These are phyloP conservation scores for Axis porcinus DNA, from an alignment of 2,113 vertebrate species.

Conservation along the genomic window DNA sequence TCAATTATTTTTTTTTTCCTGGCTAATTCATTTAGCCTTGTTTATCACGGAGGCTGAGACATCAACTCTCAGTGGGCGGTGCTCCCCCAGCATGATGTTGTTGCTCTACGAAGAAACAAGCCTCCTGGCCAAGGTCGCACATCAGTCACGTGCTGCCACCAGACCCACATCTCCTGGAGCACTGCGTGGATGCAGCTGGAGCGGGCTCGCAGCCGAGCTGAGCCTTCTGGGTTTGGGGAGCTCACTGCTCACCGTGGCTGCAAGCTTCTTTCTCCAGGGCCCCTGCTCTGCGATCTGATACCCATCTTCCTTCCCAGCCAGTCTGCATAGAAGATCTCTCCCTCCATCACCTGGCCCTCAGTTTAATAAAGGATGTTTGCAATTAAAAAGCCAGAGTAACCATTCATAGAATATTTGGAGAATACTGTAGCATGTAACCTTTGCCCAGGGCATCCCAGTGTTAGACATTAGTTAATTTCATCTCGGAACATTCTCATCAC, in stretches of 20 bases:
- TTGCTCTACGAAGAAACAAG: not conserved
- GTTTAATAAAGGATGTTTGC: conserved; percentile 13
- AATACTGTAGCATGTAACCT: not conserved
- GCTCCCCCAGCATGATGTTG: not conserved
- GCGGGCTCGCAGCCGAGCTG: fast-evolving
- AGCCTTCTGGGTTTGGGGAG: fast-evolving
- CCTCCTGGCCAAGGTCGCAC: conserved; percentile 51
- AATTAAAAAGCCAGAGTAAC: not conserved
- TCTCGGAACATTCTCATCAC: not conserved
- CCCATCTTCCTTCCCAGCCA: not conserved
- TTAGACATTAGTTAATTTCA: conserved; percentile 58
- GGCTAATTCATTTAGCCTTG: conserved; percentile 49
- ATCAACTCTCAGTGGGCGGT: not conserved
- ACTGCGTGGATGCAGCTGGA: not conserved
- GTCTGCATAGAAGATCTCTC: not conserved
- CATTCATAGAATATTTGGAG: not conserved
- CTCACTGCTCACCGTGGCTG: fast-evolving
- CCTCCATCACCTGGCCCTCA: not conserved
- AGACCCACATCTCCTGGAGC: not conserved
- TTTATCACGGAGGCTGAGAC: conserved; percentile 48
- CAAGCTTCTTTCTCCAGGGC: not conserved
- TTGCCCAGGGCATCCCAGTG: not conserved
- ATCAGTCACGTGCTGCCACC: not conserved
- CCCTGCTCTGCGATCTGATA: not conserved
- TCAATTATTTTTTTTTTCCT: conserved; percentile 51